These are phyloP conservation scores for Manis pentadactyla DNA, from an alignment of 2,797 vertebrate genomes.

Conservation along the genomic window DNA sequence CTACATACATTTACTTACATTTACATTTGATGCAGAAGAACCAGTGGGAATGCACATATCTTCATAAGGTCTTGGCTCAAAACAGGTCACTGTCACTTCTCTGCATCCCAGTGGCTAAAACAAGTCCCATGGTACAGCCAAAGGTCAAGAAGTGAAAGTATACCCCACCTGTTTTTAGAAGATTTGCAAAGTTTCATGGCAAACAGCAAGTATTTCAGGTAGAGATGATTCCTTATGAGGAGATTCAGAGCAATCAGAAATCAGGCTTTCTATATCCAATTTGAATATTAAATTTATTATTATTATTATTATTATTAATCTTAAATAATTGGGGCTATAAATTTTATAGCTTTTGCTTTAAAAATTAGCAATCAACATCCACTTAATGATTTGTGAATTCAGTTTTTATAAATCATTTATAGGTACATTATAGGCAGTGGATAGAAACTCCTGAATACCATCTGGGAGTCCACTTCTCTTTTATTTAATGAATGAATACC, in stretches of 20 bases:
- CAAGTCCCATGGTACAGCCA: too few relatives aligned
- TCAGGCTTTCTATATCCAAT: background rate
- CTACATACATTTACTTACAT: background rate
- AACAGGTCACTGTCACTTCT: background rate
- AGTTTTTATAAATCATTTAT: background rate
- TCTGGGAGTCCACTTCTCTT: background rate
- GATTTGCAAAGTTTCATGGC: background rate
- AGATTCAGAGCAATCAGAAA: background rate
- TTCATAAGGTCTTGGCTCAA: background rate
- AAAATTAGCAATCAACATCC: background rate
- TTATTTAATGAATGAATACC: background rate
- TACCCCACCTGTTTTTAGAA: background rate
- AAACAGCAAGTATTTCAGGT: background rate
- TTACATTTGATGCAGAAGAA: background rate
- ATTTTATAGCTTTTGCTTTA: background rate
- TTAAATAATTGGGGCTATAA: background rate
- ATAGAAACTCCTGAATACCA: background rate
- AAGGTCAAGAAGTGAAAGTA: background rate
- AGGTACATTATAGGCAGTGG: background rate
- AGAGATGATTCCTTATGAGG: background rate
- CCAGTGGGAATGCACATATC: background rate
- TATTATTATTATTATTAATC: background rate
- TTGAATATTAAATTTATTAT: background rate
- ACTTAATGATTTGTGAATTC: background rate
- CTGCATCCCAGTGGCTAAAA: background rate